A percentile compares a stretch with the other conserved stretches of the same genome.
Conservation (phyloP, 2,797 vertebrate species). For the Micrastur ruficollis region DNA sequence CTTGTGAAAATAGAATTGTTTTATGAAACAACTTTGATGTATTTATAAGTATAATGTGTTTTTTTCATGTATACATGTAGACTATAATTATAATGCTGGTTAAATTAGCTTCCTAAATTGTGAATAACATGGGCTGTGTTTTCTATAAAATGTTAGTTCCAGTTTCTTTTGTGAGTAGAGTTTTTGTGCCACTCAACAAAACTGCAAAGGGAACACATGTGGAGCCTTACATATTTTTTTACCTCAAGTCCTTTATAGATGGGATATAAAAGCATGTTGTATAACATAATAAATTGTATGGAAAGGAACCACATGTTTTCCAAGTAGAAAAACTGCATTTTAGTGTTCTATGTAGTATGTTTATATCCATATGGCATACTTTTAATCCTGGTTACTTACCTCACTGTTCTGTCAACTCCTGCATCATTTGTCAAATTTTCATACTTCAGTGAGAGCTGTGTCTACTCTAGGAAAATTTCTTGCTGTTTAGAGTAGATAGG, state of each 20-base stretch:
- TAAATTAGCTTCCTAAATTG: neutral
- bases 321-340: neutral
- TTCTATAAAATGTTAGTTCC: neutral
- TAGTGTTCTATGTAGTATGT: neutral
- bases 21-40: neutral
- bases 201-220: neutral
- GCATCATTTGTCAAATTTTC: conserved; percentile 4
- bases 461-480: conserved; percentile 10
- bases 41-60: neutral
- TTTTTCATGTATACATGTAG: neutral
- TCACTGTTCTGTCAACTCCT: neutral
- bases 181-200: neutral
- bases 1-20: neutral
- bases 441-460: neutral
- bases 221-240: neutral
- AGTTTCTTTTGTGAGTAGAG: neutral
- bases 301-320: conserved; percentile 4
- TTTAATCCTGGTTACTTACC: conserved; percentile 29
- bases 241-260: neutral
- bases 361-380: neutral
- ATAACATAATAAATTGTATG: neutral
- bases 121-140: neutral
- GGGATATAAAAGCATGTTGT: neutral
- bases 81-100: neutral
- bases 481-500: neutral